phyloP scores from a whole-genome alignment of 2,888 invertebrate species.

The Cerastis rubricosa region DNA sequence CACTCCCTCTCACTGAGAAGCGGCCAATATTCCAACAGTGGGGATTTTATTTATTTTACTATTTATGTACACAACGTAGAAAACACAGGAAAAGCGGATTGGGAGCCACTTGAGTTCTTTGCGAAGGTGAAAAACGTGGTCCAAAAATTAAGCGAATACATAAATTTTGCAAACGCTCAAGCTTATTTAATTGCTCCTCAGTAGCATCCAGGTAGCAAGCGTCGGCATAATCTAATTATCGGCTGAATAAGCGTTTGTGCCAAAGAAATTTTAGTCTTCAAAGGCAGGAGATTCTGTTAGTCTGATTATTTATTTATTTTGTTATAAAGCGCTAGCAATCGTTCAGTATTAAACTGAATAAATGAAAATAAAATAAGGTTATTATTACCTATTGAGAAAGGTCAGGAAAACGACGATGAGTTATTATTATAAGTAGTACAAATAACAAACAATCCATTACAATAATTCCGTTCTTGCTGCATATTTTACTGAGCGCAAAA shows the following conservation, averaged over 20 bases:
- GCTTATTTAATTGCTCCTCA: too few species aligned
- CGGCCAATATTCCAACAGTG: neutral
- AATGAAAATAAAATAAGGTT: neutral
- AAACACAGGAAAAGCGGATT: too few species aligned
- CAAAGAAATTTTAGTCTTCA: too few species aligned
- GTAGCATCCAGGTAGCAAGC: too few species aligned
- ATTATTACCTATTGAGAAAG: neutral
- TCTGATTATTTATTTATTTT: neutral
- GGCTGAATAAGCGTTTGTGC: too few species aligned
- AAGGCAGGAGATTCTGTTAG: too few species aligned
- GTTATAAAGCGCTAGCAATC: neutral
- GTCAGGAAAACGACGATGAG: neutral
- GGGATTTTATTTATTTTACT: neutral
- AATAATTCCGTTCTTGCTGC: slow-evolving; percentile 17
- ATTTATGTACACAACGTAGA: too few species aligned
- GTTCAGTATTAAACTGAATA: neutral
- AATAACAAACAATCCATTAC: slow-evolving; percentile 29
- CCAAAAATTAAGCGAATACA: too few species aligned
- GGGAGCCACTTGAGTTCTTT: too few species aligned
- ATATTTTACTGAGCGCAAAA: slow-evolving; percentile 16
- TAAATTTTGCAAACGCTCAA: too few species aligned
- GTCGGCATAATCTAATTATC: too few species aligned
- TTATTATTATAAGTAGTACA: slow-evolving; percentile 7
- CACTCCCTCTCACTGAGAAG: neutral
- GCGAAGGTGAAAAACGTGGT: too few species aligned